These are phyloP conservation scores for Olivierus martensii DNA, from an alignment of 1,140 invertebrate genomes.

Conservation along the genomic window DNA sequence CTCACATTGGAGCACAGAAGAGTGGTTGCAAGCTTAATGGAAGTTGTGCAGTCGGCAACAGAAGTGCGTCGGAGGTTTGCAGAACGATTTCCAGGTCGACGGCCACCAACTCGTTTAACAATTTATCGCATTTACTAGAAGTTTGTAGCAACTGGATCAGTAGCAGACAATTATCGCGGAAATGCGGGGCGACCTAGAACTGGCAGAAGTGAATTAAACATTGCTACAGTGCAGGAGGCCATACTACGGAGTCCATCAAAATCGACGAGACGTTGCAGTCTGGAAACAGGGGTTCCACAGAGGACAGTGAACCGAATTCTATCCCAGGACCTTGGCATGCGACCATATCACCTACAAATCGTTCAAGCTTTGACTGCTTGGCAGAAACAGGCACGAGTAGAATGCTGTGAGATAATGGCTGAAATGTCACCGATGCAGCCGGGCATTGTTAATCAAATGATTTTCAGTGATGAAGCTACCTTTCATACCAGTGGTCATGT, in stretches of 20 bases:
- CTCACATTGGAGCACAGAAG: too few relatives aligned
- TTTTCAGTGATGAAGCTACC: too few relatives aligned
- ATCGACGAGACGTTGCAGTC: not conserved
- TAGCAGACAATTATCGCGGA: not conserved
- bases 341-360: not conserved
- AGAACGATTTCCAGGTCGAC: too few relatives aligned
- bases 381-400: not conserved
- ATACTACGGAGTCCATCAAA: not conserved
- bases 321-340: not conserved
- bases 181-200: not conserved
- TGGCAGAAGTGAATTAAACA: not conserved
- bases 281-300: not conserved
- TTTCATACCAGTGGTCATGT: too few relatives aligned
- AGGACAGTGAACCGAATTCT: not conserved
- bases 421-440: not conserved
- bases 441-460: not conserved
- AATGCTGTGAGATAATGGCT: not conserved
- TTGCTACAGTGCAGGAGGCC: not conserved
- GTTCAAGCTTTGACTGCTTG: not conserved
- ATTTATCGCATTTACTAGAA: too few relatives aligned
- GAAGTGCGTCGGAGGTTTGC: too few relatives aligned
- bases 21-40: too few relatives aligned
- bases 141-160: too few relatives aligned
- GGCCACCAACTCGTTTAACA: too few relatives aligned
- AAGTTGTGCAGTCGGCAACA: too few relatives aligned